A percentile compares a stretch with the other conserved stretches of the same genome.
phyloP scores from a whole-genome alignment of 1,140 invertebrate genomes.

The Steinernema feltiae region DNA sequence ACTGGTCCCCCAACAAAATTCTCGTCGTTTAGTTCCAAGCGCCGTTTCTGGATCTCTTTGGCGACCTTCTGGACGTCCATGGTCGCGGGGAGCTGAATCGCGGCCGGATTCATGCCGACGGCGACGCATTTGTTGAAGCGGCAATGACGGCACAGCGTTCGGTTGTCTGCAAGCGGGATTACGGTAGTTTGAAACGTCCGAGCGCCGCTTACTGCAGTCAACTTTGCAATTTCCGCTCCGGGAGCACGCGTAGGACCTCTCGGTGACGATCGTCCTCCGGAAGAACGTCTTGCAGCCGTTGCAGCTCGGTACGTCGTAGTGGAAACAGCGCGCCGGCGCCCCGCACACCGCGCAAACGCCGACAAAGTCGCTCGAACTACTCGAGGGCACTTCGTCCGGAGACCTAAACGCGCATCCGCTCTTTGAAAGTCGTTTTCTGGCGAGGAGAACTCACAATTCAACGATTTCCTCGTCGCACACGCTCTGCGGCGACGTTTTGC shows the following conservation, averaged over 20 bases:
- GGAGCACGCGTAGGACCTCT: neutral
- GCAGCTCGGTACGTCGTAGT: neutral
- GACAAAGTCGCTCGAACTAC: neutral
- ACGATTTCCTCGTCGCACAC: neutral
- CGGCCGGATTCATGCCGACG: neutral
- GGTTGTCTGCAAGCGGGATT: neutral
- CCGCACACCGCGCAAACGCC: neutral
- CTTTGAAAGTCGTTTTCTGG: neutral
- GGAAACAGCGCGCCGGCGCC: neutral
- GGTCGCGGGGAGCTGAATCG: too few relatives aligned
- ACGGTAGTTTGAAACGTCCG: neutral
- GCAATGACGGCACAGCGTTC: neutral
- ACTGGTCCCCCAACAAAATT: too few relatives aligned
- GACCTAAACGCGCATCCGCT: too few relatives aligned
- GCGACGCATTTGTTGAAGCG: neutral
- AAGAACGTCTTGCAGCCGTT: neutral
- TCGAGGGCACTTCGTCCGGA: neutral
- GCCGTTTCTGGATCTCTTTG: neutral
- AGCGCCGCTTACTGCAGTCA: neutral
- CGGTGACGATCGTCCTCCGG: neutral
- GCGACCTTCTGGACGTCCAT: neutral
- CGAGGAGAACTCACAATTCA: neutral
- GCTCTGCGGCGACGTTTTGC: neutral
- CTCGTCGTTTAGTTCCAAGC: neutral
- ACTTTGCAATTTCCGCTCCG: neutral